Percentiles rank a stretch among this genome's conserved stretches.
phyloP scores from a whole-genome alignment of 1,140 invertebrate genomes.

The Halesus radiatus region DNA sequence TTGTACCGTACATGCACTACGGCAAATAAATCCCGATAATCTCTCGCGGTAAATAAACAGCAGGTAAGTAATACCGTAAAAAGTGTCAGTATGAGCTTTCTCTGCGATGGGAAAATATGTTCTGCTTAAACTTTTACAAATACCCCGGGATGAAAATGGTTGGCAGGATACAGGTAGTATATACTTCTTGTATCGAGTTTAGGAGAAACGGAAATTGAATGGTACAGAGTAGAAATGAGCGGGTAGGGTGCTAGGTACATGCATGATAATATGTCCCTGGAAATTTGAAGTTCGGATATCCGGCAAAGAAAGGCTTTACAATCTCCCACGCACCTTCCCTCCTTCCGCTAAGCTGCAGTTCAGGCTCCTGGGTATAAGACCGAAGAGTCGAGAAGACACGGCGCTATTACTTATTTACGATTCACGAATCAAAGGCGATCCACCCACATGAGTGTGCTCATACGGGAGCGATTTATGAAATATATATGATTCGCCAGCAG shows the following conservation, averaged over 20 bases:
- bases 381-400: conserved; percentile 16
- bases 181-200: too few relatives aligned
- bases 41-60: neutral
- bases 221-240: too few relatives aligned
- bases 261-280: too few relatives aligned
- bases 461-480: conserved; percentile 16
- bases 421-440: conserved; percentile 5
- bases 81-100: too few relatives aligned
- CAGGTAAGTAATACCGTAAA: neutral
- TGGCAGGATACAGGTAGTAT: neutral
- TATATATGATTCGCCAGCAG: neutral
- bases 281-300: too few relatives aligned
- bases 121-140: neutral
- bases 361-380: neutral
- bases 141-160: neutral
- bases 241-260: too few relatives aligned
- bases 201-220: too few relatives aligned
- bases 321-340: too few relatives aligned
- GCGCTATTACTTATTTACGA: conserved; percentile 18
- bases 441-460: neutral
- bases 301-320: too few relatives aligned
- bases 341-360: neutral
- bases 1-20: too few relatives aligned
- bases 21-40: neutral
- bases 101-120: neutral